Base-by-base conservation (phyloP, 2,888 invertebrate species). In the Dinocampus coccinellae region DNA sequence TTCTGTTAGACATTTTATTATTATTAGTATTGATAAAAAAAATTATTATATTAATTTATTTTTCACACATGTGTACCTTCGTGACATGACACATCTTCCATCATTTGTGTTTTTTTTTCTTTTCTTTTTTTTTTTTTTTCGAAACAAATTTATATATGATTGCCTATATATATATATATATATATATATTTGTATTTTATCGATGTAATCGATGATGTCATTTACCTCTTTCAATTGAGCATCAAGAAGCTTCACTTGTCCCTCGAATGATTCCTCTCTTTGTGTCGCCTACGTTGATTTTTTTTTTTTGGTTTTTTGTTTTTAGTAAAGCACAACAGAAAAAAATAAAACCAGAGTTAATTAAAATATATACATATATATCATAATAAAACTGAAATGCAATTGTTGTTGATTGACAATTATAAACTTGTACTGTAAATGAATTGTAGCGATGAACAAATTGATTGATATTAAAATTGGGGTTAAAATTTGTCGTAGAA, bases 151-250 rank as follows among this genome's bases (percentile, higher is more conserved):
- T n/a, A n/a, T n/a, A n/a, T n/a, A n/a, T n/a, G n/a, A n/a, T n/a
- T n/a, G n/a, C n/a, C n/a, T n/a, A n/a, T n/a, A 39, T 29, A 16
- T 63, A 16, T 24, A 63, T 63, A 7, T 39, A 26, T 47, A 11
- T 24, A 29, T 57, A 26, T 57, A 57, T 57, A 10, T 16, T 36
- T 26, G n/a, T n/a, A n/a, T n/a, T n/a, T n/a, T n/a, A n/a, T n/a
- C n/a, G n/a, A n/a, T n/a, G n/a, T n/a, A n/a, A n/a, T n/a, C n/a
- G n/a, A n/a, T n/a, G n/a, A n/a, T n/a, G n/a, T n/a, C n/a, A n/a
- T n/a, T n/a, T 94, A 97, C 97, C 97, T 97, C 97, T 93, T 94
- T 95, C 84, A 97, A 92, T 89, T 95, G 93, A 89, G 93, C 92
- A 89, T 94, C 94, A 90, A 97, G 92, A 86, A 93, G 91, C 92